A percentile compares a stretch with the other conserved stretches of the same genome.
These are phyloP conservation scores for Gonatopus flavifemur DNA, from an alignment of 1,140 invertebrate genomes.

Conservation along the genomic window DNA sequence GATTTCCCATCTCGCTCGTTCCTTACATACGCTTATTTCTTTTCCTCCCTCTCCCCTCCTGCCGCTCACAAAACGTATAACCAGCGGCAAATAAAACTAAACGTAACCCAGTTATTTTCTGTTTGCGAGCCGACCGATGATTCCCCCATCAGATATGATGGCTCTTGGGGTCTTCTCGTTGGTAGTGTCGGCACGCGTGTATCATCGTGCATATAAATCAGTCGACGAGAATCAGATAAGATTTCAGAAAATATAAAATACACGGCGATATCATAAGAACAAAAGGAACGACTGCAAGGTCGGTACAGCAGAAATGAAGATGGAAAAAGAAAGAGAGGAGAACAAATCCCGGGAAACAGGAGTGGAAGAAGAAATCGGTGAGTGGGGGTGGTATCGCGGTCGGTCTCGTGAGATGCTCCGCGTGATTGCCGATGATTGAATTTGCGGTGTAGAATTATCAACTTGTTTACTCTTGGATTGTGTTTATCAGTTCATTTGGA, in stretches of 20 bases:
- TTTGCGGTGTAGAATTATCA: too few species aligned
- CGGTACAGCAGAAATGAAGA: too few species aligned
- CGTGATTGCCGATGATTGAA: too few species aligned
- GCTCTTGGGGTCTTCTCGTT: conserved; percentile 37
- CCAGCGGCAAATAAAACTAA: conserved; percentile 51
- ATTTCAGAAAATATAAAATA: conserved; percentile 58
- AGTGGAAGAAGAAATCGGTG: too few species aligned
- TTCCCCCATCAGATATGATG: conserved; percentile 50
- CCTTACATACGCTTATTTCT: background rate
- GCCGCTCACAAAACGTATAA: conserved; percentile 12
- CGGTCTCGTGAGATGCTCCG: too few species aligned
- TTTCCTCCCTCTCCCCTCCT: background rate
- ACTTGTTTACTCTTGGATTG: too few species aligned
- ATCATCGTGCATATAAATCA: conserved; percentile 59
- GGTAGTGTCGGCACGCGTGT: conserved; percentile 56
- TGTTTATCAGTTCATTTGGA: too few species aligned
- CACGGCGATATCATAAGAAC: conserved; percentile 46
- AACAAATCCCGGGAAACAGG: too few species aligned
- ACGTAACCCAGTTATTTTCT: conserved; percentile 59
- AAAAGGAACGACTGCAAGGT: conserved; percentile 26
- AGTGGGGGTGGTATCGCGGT: too few species aligned
- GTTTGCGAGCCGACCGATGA: conserved; percentile 50
- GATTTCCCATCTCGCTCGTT: background rate
- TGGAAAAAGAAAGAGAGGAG: too few species aligned
- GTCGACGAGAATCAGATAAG: conserved; percentile 54